Evolutionary conservation across 2,797 vertebrate genomes (phyloP), one percentile per base, ranked within the genome.

Genomic region (Notolepis coatsorum): DNA sequence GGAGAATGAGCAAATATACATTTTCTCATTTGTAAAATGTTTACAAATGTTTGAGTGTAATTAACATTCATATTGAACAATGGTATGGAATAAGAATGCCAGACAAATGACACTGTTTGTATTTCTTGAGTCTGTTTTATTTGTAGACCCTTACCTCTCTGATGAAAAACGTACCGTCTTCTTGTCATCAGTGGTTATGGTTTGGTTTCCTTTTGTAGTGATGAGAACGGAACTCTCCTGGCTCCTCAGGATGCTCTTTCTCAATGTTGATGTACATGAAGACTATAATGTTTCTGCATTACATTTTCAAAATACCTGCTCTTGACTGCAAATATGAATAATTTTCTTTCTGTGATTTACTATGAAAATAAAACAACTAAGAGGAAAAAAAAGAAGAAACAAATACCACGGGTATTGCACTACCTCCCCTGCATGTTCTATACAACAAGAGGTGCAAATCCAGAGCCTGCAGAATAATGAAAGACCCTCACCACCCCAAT

Each of bases 341-440:
- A 58, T 73, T 35, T 58, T 47, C 28, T 39, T n/a, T n/a, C n/a
- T 73, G 45, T 81, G 62, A 86, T 87, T 77, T n/a, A 17, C 57
- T 79, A 47, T 83, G 51, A 73, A 84, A 88, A 79, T 79, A 79
- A 82, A 80, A 62, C n/a, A n/a, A n/a, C 4, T 15, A 1, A 68
- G 48, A 69, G n/a, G n/a, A n/a, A n/a, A n/a, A n/a, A n/a, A n/a
- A n/a, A n/a, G n/a, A n/a, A n/a, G n/a, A 23, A 47, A 55, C 27
- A 17, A 4, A 21, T 43, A 37, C 52, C 28, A 28, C 18, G n/a
- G n/a, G n/a, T n/a, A n/a, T 28, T 20, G 1, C 7, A 0, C 53
- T 1, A 8, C 53, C 6, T 37, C n/a, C n/a, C n/a, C n/a, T n/a
- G n/a, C n/a, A n/a, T n/a, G n/a, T n/a, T n/a, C n/a, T n/a, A n/a